phyloP scores from a whole-genome alignment of 2,888 invertebrate species.

The Pristionchus exspectatus region DNA sequence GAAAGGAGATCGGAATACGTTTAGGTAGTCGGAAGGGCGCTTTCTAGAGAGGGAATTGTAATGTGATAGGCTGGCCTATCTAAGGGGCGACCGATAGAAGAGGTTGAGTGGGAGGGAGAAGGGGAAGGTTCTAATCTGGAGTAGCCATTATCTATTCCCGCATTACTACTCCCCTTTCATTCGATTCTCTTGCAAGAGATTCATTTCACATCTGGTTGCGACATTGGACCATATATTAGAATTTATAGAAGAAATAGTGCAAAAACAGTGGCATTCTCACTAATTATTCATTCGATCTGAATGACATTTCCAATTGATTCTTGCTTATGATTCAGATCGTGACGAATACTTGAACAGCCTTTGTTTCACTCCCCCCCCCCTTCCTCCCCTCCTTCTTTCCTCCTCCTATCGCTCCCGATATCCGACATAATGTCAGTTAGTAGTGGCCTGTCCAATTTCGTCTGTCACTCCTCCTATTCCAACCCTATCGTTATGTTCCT shows the following conservation, averaged over 20 bases:
- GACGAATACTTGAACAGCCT: not conserved
- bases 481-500: conserved; percentile 21
- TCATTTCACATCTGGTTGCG: not conserved
- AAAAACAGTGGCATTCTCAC: conserved; percentile 12
- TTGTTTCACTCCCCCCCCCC: conserved; percentile 3
- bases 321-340: not conserved
- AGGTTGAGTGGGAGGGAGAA: conserved; percentile 2
- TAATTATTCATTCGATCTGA: not conserved
- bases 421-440: conserved; percentile 32
- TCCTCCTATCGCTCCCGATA: conserved; percentile 19
- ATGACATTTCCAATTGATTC: not conserved
- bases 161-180: not conserved
- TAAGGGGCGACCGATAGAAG: not conserved
- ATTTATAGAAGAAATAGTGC: not conserved
- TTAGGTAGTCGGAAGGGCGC: conserved; percentile 3
- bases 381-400: not conserved
- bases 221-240: not conserved
- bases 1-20: conserved; percentile 38
- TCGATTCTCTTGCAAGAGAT: not conserved
- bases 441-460: conserved; percentile 25
- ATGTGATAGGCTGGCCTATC: conserved; percentile 34
- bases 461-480: conserved; percentile 11
- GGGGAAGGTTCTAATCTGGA: conserved; percentile 25
- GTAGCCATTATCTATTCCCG: conserved; percentile 5
- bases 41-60: conserved; percentile 8